Evolutionary conservation across 2,113 vertebrate genomes (phyloP), one percentile per base, ranked within the genome.

Genomic region (Phalacrocorax brasilianus): DNA sequence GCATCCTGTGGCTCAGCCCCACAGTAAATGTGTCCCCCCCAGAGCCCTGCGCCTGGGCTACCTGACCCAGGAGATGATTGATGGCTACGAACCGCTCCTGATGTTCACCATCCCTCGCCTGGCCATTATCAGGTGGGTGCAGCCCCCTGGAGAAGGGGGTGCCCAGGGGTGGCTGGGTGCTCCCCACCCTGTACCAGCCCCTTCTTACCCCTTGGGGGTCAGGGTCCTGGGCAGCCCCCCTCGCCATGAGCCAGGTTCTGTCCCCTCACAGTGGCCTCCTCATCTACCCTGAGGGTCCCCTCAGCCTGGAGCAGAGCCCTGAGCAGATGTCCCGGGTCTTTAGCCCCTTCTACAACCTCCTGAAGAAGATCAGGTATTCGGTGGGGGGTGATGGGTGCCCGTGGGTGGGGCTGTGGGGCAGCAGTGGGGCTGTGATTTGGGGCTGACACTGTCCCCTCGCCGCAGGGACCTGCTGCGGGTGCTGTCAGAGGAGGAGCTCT

Each of bases 41-140:
- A 98, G 98, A 91, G 98, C 98, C 49, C 77, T 98, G 78, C 96
- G 78, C 70, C 84, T 97, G 84, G 98, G 98, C 77, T 98, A 98
- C 85, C 67, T 98, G 71, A 98, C 96, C 21, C 98, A 98, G 88
- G 98, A 98, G 95, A 98, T 98, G 97, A 98, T 98, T 3, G 98
- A 98, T 76, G 97, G 97, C 85, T 98, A 97, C 1, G 98, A 98
- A 44, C 98, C 98, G 0, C 93, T 98, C 68, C 90, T 98, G 89
- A 98, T 98, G 98, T 98, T 98, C 96, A 97, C 98, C 87, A 98
- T 98, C 79, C 98, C 98, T 58, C 98, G 98, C 58, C 95, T 98
- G 78, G 98, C 98, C 67, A 98, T 98, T 56, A 97, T 98, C 83
- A 98, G 98, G 98, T 98, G 78, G 72, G 96, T 93, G 52, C 75